Evolutionary conservation across 1,140 invertebrate genomes (phyloP).

Genomic region (Eufriesea mexicana): DNA sequence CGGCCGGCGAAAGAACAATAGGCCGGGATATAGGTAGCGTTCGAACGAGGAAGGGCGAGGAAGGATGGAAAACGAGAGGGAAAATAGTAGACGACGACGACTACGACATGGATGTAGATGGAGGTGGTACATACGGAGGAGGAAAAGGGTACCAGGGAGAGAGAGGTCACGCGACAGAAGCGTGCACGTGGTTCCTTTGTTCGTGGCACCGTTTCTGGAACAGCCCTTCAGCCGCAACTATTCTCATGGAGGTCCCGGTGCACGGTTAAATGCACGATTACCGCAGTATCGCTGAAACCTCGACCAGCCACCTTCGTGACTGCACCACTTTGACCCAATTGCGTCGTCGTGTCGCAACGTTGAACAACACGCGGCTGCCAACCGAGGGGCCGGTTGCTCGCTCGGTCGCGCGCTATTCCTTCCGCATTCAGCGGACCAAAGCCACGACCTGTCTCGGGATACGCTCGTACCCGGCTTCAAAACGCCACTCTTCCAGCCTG

Average conservation of each 20-base stretch:
- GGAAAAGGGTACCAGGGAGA: background rate
- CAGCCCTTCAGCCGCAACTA: constrained; percentile 61
- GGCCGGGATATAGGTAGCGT: background rate
- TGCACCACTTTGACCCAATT: constrained; percentile 66
- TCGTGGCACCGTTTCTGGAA: constrained; percentile 69
- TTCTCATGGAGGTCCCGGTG: constrained; percentile 40
- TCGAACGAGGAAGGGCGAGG: too few species aligned
- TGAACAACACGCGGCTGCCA: constrained; percentile 12
- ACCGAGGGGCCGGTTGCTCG: background rate
- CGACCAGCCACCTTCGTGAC: constrained; percentile 51
- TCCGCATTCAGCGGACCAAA: constrained; percentile 39
- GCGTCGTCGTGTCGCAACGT: constrained; percentile 49
- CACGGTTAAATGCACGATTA: constrained; percentile 60
- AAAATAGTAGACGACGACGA: background rate
- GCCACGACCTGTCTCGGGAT: constrained; percentile 29
- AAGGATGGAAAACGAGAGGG: background rate
- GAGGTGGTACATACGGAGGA: too few species aligned
- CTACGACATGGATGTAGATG: too few species aligned
- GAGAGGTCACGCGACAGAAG: constrained; percentile 24
- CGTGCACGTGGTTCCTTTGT: constrained; percentile 74
- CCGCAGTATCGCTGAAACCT: constrained; percentile 56
- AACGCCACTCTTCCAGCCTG: constrained; percentile 20
- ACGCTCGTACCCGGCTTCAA: constrained; percentile 1
- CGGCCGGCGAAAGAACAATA: constrained; percentile 15
- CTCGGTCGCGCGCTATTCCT: constrained; percentile 32